These are phyloP conservation scores for Deilephila porcellus DNA, from an alignment of 2,888 invertebrate genomes.

Conservation along the genomic window DNA sequence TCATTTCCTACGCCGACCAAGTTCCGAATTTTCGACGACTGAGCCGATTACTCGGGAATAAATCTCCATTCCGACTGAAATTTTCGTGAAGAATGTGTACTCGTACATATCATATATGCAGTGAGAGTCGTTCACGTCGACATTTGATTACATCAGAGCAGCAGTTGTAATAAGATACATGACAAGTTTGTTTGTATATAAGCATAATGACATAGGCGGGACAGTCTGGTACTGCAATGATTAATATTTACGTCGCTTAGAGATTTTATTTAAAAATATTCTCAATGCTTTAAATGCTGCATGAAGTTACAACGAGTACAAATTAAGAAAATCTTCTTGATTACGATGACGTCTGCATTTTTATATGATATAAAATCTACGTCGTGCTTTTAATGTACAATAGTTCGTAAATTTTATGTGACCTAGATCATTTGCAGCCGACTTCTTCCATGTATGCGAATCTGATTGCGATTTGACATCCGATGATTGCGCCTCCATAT, in stretches of 20 bases:
- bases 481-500: conserved; percentile 66
- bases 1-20: conserved; percentile 45
- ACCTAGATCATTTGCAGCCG: conserved; percentile 24
- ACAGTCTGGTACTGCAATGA: too few species aligned
- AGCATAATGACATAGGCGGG: too few species aligned
- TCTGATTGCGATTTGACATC: conserved; percentile 58
- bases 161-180: too few species aligned
- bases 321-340: not conserved
- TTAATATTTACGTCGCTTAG: too few species aligned
- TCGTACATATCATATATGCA: not conserved
- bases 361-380: not conserved
- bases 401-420: not conserved
- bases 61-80: conserved; percentile 38
- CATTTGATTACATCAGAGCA: not conserved
- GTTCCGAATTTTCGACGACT: conserved; percentile 37
- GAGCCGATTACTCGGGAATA: conserved; percentile 39
- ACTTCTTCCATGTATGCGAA: conserved; percentile 40
- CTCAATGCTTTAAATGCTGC: too few species aligned
- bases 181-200: not conserved
- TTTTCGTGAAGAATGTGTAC: not conserved
- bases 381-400: conserved; percentile 8
- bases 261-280: too few species aligned
- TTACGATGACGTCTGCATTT: conserved; percentile 2
- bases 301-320: too few species aligned
- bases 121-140: not conserved